Percentiles rank a stretch among this genome's conserved stretches.
phyloP scores from a whole-genome alignment of 1,140 invertebrate genomes.

The Drosophila pallidifrons region DNA sequence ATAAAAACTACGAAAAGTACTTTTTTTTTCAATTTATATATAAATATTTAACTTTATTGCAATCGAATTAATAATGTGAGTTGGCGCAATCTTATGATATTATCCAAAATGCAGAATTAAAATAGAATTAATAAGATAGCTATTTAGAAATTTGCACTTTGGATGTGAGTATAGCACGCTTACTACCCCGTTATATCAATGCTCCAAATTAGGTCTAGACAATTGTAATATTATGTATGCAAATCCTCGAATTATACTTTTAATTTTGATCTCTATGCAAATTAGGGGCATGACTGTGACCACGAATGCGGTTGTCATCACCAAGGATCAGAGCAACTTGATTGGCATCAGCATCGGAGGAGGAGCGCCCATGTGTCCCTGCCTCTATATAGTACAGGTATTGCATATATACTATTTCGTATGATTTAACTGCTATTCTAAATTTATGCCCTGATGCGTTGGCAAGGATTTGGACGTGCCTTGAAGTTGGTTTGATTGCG shows the following conservation, averaged over 20 bases:
- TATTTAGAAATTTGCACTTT: constrained; percentile 59
- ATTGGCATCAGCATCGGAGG: constrained; percentile 99
- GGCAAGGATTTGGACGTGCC: constrained; percentile 57
- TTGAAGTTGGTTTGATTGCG: constrained; percentile 59
- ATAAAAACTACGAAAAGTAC: too few relatives aligned
- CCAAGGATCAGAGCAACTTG: constrained; percentile 97
- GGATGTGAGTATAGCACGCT: constrained; percentile 63
- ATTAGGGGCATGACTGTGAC: constrained; percentile 98
- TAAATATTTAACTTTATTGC: too few relatives aligned
- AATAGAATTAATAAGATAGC: constrained; percentile 49
- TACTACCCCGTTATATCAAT: constrained; percentile 4
- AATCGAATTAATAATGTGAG: too few relatives aligned
- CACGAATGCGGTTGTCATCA: constrained; percentile 95
- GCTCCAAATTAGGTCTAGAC: neutral
- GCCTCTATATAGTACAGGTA: constrained; percentile 98
- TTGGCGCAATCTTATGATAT: too few relatives aligned
- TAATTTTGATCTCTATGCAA: constrained; percentile 2
- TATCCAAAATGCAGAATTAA: too few relatives aligned
- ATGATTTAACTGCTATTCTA: neutral
- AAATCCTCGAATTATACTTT: neutral
- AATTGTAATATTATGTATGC: neutral
- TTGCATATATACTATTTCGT: neutral
- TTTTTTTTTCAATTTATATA: neutral
- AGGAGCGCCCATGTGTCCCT: constrained; percentile 97
- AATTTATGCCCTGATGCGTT: neutral